Percentiles rank a stretch among this genome's conserved stretches.
These are phyloP conservation scores for Venturia canescens DNA, from an alignment of 1,140 invertebrate genomes.

Conservation along the genomic window DNA sequence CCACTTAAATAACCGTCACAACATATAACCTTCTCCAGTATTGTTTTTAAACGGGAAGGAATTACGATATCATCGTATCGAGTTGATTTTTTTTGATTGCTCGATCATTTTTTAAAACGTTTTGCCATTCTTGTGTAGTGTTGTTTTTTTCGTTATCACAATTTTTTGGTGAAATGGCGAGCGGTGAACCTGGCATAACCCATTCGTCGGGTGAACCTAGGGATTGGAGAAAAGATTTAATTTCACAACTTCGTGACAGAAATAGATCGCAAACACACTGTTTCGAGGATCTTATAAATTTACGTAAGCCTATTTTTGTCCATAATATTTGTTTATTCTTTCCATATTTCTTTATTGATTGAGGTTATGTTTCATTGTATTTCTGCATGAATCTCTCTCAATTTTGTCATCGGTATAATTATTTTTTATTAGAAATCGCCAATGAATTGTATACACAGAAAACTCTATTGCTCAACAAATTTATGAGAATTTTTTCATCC, in stretches of 20 bases:
- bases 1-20: neutral
- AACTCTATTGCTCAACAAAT: too few species aligned
- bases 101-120: neutral
- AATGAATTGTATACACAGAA: too few species aligned
- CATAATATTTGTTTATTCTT: neutral
- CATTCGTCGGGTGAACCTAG: slow-evolving; percentile 64
- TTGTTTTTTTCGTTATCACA: slow-evolving; percentile 17
- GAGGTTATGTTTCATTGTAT: neutral
- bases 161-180: slow-evolving; percentile 61
- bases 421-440: too few species aligned
- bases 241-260: slow-evolving; percentile 78
- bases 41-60: neutral
- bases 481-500: too few species aligned
- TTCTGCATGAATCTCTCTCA: neutral
- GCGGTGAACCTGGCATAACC: slow-evolving; percentile 56
- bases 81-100: neutral
- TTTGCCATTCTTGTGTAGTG: neutral
- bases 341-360: neutral
- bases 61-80: too few species aligned
- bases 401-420: too few species aligned
- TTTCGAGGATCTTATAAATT: slow-evolving; percentile 81
- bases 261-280: slow-evolving; percentile 79
- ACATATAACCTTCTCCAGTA: neutral
- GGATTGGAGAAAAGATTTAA: slow-evolving; percentile 79
- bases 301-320: slow-evolving; percentile 75